These are phyloP conservation scores for Abrostola tripartita DNA, from an alignment of 2,888 invertebrate species.

Conservation along the genomic window DNA sequence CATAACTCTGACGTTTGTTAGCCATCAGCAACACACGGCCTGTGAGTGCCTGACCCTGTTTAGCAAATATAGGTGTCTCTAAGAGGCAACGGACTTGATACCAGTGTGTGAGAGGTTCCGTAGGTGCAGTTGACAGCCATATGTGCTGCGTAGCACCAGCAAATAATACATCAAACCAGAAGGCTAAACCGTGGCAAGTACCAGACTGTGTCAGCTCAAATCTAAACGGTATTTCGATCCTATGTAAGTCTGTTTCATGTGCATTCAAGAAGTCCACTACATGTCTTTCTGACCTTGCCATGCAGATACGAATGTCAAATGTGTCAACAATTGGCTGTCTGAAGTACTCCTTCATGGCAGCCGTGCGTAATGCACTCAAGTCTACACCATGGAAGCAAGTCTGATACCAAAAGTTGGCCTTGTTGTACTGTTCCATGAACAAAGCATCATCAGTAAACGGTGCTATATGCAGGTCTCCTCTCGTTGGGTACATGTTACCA, in stretches of 20 bases:
- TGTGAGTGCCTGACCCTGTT: conserved; percentile 96
- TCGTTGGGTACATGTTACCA: conserved; percentile 99
- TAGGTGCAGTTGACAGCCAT: conserved; percentile 99
- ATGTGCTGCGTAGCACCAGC: conserved; percentile 96
- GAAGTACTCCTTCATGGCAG: conserved; percentile 99
- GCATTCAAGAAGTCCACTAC: conserved; percentile 98
- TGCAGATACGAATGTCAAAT: conserved; percentile 98
- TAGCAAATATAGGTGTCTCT: conserved; percentile 97
- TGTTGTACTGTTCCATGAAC: conserved; percentile 99
- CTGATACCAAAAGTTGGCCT: conserved; percentile 99
- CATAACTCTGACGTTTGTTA: conserved; percentile 99
- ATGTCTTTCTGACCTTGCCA: conserved; percentile 97
- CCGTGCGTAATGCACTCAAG: conserved; percentile 96
- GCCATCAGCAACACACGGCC: conserved; percentile 96
- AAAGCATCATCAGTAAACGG: conserved; percentile 99
- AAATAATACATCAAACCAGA: conserved; percentile 99
- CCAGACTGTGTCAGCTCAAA: conserved; percentile 97
- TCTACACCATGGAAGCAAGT: conserved; percentile 99
- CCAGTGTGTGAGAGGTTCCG: conserved; percentile 99
- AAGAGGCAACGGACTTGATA: conserved; percentile 99
- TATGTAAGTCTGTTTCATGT: conserved; percentile 97
- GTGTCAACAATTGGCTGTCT: conserved; percentile 99
- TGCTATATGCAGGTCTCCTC: conserved; percentile 98
- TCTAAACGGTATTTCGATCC: conserved; percentile 97
- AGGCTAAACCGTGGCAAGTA: conserved; percentile 98